These are phyloP conservation scores for Brachionus plicatilis DNA, from an alignment of 1,140 invertebrate genomes.

Conservation along the genomic window DNA sequence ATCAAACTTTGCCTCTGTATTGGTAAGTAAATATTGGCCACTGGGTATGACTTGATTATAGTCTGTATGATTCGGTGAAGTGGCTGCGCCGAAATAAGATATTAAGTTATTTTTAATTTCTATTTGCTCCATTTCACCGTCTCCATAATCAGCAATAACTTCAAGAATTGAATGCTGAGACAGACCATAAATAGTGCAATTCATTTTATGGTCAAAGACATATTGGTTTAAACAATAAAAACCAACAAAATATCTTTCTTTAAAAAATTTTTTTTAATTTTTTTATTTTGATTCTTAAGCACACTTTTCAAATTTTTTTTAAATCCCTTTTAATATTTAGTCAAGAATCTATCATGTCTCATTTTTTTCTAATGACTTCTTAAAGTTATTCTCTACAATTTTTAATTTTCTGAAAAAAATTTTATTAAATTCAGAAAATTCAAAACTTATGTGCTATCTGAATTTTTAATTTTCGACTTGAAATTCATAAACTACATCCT, in stretches of 20 bases:
- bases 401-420: too few species aligned
- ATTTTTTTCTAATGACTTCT: too few species aligned
- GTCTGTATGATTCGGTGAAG: not conserved
- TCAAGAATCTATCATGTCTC: too few species aligned
- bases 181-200: not conserved
- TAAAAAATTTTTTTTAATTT: not conserved
- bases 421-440: too few species aligned
- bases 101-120: not conserved
- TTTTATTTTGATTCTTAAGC: not conserved
- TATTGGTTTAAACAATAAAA: not conserved
- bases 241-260: not conserved
- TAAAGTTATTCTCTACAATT: too few species aligned
- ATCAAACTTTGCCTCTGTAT: not conserved
- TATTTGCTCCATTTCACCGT: not conserved
- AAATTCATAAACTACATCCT: too few species aligned
- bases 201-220: not conserved
- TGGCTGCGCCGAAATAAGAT: not conserved
- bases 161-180: not conserved
- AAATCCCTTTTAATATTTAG: not conserved
- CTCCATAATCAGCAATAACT: not conserved
- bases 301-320: not conserved
- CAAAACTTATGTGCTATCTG: too few species aligned
- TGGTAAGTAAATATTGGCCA: not conserved
- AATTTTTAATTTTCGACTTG: too few species aligned
- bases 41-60: not conserved